These are phyloP conservation scores for Nannoperca australis DNA, from an alignment of 2,797 vertebrate species.

Conservation along the genomic window DNA sequence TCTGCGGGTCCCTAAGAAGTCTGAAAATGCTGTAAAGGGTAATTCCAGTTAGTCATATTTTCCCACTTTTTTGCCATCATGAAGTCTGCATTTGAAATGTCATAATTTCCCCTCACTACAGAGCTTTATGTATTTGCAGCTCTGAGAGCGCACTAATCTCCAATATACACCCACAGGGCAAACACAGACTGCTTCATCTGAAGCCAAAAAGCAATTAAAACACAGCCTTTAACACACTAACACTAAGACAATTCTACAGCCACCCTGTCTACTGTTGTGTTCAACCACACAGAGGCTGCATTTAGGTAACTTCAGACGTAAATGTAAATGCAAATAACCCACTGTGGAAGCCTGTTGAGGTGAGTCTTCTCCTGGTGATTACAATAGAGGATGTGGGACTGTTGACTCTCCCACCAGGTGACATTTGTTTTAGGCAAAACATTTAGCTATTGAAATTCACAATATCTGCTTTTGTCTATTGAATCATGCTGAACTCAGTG, in stretches of 20 bases:
- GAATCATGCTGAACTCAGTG: background rate
- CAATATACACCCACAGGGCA: constrained; percentile 58
- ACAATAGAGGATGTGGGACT: background rate
- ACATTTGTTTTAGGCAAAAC: background rate
- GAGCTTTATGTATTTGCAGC: constrained; percentile 38
- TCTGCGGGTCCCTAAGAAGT: constrained; percentile 20
- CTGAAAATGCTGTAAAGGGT: constrained; percentile 10
- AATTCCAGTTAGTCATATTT: constrained; percentile 44
- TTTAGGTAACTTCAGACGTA: constrained; percentile 32
- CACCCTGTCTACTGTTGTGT: constrained; percentile 18
- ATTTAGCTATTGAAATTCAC: background rate
- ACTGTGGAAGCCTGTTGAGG: constrained; percentile 1
- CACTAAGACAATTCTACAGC: constrained; percentile 20
- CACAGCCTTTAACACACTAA: constrained; percentile 25
- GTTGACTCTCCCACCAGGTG: background rate
- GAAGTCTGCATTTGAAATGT: constrained; percentile 42
- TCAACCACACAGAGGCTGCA: constrained; percentile 11
- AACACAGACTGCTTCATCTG: constrained; percentile 43
- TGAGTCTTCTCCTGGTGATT: constrained; percentile 10
- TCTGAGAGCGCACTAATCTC: constrained; percentile 54
- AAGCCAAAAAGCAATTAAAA: constrained; percentile 64
- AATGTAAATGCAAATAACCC: constrained; percentile 28
- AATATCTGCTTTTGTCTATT: background rate
- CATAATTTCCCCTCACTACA: constrained; percentile 24
- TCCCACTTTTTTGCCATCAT: constrained; percentile 16